Percentiles rank a stretch among this genome's conserved stretches.
Evolutionary conservation across 2,888 invertebrate genomes (phyloP).

Genomic region (Halictus ligatus): DNA sequence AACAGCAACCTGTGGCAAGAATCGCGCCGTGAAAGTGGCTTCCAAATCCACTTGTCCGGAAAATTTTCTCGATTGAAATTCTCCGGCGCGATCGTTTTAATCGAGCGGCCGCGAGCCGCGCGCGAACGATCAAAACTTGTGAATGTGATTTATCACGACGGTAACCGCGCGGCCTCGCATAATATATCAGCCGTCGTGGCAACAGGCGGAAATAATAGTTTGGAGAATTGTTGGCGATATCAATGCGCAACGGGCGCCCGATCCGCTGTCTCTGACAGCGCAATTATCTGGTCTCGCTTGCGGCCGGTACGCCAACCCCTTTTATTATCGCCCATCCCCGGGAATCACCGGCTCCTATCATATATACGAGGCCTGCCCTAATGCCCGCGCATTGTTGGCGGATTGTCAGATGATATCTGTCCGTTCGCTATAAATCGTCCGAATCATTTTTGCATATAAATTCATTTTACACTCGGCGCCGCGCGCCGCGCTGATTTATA

Average conservation of each 20-base stretch:
- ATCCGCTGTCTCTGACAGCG: constrained; percentile 79
- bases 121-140: constrained; percentile 38
- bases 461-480: neutral
- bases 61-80: neutral
- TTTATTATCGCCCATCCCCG: constrained; percentile 61
- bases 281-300: constrained; percentile 80
- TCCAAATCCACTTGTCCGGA: neutral
- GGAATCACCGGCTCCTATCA: constrained; percentile 57
- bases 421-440: constrained; percentile 29
- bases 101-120: neutral
- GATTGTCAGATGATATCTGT: constrained; percentile 73
- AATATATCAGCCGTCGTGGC: constrained; percentile 51
- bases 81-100: constrained; percentile 2
- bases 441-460: constrained; percentile 30
- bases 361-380: constrained; percentile 54
- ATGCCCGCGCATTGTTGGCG: constrained; percentile 59
- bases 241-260: constrained; percentile 62
- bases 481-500: neutral
- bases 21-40: neutral
- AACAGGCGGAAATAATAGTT: constrained; percentile 66
- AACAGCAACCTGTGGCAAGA: too few relatives aligned
- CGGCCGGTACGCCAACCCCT: constrained; percentile 73
- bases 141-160: constrained; percentile 55
- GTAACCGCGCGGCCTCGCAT: constrained; percentile 36
- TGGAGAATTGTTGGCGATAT: constrained; percentile 65